Evolutionary conservation across 2,888 invertebrate species (phyloP).

Genomic region (Chrysolina americana): DNA sequence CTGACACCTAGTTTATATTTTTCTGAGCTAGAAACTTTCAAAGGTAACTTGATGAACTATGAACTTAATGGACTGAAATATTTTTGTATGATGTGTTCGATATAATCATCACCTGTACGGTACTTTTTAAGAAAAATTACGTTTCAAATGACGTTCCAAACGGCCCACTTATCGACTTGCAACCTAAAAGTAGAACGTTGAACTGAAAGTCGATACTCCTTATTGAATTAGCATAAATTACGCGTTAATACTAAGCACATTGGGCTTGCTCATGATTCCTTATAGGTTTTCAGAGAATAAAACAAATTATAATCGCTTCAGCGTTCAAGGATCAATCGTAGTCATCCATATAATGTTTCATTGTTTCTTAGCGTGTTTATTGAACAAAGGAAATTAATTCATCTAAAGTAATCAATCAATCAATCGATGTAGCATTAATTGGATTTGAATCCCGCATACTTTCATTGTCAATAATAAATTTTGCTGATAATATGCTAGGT

Average conservation of each 20-base stretch:
- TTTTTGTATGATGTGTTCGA: too few relatives aligned
- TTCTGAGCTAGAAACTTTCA: too few relatives aligned
- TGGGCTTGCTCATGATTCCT: slow-evolving; percentile 19
- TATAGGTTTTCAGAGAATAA: slow-evolving; percentile 13
- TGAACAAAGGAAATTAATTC: slow-evolving; percentile 11
- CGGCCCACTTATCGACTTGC: neutral
- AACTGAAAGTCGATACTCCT: slow-evolving; percentile 4
- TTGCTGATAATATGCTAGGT: too few relatives aligned
- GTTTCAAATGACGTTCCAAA: neutral
- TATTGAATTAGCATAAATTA: neutral
- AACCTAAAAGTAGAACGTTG: slow-evolving; percentile 2
- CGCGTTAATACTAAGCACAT: neutral
- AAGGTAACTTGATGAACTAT: too few relatives aligned
- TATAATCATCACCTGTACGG: too few relatives aligned
- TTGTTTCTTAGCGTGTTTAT: neutral
- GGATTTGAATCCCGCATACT: too few relatives aligned
- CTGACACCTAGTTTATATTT: too few relatives aligned
- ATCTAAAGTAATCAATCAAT: neutral
- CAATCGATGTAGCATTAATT: neutral
- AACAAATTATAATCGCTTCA: slow-evolving; percentile 10
- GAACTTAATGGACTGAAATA: too few relatives aligned
- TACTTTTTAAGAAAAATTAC: neutral
- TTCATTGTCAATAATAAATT: too few relatives aligned
- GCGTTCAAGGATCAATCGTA: slow-evolving; percentile 2
- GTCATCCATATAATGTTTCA: neutral